Evolutionary conservation across 1,140 invertebrate species (phyloP), one percentile per base, ranked within the genome.

Genomic region (Dendroctonus ponderosae): DNA sequence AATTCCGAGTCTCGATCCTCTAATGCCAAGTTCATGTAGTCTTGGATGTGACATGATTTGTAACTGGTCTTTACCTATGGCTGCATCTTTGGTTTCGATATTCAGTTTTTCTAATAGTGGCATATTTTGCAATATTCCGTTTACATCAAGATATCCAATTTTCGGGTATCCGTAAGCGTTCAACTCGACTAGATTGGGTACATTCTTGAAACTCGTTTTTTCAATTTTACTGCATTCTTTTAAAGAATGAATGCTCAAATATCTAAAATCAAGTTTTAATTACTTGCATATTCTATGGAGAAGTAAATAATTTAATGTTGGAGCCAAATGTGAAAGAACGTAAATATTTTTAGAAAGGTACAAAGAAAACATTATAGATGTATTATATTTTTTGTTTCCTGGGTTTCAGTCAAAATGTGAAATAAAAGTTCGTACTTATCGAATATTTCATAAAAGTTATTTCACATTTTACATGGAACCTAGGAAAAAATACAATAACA

Each of bases 81-180:
- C 85, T 0, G 87, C 79, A 74, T 95, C 92, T 77, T 94, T 95
- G 1, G 94, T 85, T 81, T 96, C 94, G 52, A 95, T 87, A 70
- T 93, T 90, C 3, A 95, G 77, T 49, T 79, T 81, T 78, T 91
- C 85, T 39, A 92, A 74, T 0, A 86, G 85, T 5, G 84, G 84
- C 74, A 93, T 80, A 59, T 85, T 82, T 70, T 89, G 86, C 5
- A 94, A 77, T 40, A 93, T 84, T 6, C 91, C 91, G 72, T 91
- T 87, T 0, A 92, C 83, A 78, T 95, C 92, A 50, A 95, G 84
- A 74, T 93, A 93, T 1, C 91, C 90, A 5, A 95, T 71, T 71
- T 86, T 84, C 0, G 90, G 90, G 76, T 89, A 91, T 63, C 87
- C 86, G 73, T 89, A 88, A 0, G 91, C 86, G 66, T 87, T 78